phyloP scores from a whole-genome alignment of 2,113 vertebrate species.

The Phaetusa simplex region DNA sequence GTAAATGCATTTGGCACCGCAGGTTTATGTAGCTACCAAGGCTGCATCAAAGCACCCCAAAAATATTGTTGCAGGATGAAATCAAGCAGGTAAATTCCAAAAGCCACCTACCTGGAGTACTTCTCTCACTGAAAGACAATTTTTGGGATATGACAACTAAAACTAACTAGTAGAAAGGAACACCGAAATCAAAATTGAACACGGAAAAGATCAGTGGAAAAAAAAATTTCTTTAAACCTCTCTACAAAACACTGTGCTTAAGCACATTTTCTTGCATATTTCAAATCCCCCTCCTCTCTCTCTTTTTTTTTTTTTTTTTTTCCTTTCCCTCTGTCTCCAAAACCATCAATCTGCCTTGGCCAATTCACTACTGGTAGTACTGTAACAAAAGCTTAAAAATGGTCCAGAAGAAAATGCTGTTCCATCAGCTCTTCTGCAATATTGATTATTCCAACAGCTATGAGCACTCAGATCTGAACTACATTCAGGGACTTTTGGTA shows the following conservation, averaged over 20 bases:
- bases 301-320: not conserved
- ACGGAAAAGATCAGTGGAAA: not conserved
- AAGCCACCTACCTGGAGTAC: not conserved
- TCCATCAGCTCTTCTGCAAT: not conserved
- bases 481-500: not conserved
- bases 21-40: not conserved
- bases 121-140: not conserved
- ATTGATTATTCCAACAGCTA: not conserved
- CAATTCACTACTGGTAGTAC: not conserved
- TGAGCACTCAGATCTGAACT: not conserved
- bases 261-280: not conserved
- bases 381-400: not conserved
- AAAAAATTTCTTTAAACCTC: not conserved
- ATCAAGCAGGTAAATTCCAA: not conserved
- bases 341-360: not conserved
- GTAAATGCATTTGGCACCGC: not conserved
- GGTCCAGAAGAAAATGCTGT: not conserved
- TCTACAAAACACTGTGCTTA: not conserved
- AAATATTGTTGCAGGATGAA: not conserved
- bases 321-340: not conserved
- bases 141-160: not conserved
- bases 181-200: not conserved
- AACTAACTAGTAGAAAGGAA: not conserved
- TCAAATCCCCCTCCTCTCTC: not conserved
- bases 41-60: not conserved